Evolutionary conservation across 30 jellyfish, hydroid and myxozoan species (phyloP).

Genomic region (Nemopilema nomurai): DNA sequence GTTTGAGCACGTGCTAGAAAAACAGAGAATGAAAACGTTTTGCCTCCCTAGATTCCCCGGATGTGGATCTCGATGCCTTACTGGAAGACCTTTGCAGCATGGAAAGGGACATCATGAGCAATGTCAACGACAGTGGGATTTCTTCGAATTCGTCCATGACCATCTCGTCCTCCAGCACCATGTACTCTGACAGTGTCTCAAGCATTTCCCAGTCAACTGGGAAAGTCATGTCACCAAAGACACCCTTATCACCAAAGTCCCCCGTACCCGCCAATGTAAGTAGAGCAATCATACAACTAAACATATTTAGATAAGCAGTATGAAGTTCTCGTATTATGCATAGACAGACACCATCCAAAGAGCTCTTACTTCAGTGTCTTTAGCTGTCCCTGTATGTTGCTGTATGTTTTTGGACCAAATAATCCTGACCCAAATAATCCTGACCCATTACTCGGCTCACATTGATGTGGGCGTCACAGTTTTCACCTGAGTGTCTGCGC

Average conservation of each 20-base stretch:
- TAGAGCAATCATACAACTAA: not conserved
- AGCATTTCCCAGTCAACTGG: constrained; percentile 21
- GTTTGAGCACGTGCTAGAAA: not conserved
- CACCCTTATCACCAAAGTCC: constrained; percentile 63
- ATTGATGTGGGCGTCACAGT: too few relatives aligned
- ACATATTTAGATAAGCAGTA: too few relatives aligned
- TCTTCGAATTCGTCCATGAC: constrained; percentile 69
- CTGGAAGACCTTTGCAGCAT: constrained; percentile 95
- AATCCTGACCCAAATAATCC: too few relatives aligned
- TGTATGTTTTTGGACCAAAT: too few relatives aligned
- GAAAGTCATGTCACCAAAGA: constrained; percentile 25
- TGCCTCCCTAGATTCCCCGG: constrained; percentile 72
- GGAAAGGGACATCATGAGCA: constrained; percentile 80
- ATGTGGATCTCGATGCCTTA: constrained; percentile 94
- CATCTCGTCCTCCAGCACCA: constrained; percentile 33
- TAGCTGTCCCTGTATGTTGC: too few relatives aligned
- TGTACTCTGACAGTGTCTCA: constrained; percentile 32
- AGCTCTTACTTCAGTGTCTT: too few relatives aligned
- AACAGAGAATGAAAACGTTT: not conserved
- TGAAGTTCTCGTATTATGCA: too few relatives aligned
- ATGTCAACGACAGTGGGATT: constrained; percentile 59
- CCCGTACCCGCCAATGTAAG: constrained; percentile 73
- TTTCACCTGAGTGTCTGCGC: too few relatives aligned
- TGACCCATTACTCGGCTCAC: too few relatives aligned
- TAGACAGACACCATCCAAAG: too few relatives aligned